A percentile compares a stretch with the other conserved stretches of the same genome.
phyloP scores from a whole-genome alignment of 2,888 invertebrate genomes.

The Pyrrhosoma nymphula region DNA sequence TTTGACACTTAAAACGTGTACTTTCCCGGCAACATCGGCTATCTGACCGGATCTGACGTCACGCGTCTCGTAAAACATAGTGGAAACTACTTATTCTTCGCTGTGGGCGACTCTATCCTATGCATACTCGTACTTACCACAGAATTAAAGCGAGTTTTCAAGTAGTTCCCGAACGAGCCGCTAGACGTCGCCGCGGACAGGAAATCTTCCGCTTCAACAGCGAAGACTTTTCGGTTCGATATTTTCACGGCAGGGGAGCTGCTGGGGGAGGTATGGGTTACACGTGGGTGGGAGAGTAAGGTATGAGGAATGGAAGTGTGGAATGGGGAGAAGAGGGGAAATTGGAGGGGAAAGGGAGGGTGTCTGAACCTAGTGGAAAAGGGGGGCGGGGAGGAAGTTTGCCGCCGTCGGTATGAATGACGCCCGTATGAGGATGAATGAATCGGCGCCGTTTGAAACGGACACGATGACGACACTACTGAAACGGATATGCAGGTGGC shows the following conservation, averaged over 20 bases:
- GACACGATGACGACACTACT: too few species aligned
- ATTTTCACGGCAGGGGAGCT: not conserved
- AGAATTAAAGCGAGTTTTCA: not conserved
- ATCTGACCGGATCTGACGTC: too few species aligned
- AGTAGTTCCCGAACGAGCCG: constrained; percentile 11
- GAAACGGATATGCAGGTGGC: too few species aligned
- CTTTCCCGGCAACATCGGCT: too few species aligned
- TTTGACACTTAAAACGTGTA: too few species aligned
- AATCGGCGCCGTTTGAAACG: not conserved
- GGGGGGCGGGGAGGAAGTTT: not conserved
- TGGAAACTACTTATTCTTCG: too few species aligned
- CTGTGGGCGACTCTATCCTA: too few species aligned
- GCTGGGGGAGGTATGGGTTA: not conserved
- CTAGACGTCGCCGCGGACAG: constrained; percentile 30
- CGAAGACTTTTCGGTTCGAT: not conserved
- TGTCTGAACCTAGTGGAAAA: not conserved
- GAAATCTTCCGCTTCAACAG: not conserved
- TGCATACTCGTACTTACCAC: too few species aligned
- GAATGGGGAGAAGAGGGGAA: not conserved
- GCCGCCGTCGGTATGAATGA: constrained; percentile 1
- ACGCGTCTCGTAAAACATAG: too few species aligned
- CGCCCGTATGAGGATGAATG: not conserved
- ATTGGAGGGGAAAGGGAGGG: not conserved
- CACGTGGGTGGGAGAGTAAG: not conserved
- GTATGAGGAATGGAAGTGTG: not conserved